Conservation (phyloP, 1,140 invertebrate genomes). For the Halotydeus destructor region DNA sequence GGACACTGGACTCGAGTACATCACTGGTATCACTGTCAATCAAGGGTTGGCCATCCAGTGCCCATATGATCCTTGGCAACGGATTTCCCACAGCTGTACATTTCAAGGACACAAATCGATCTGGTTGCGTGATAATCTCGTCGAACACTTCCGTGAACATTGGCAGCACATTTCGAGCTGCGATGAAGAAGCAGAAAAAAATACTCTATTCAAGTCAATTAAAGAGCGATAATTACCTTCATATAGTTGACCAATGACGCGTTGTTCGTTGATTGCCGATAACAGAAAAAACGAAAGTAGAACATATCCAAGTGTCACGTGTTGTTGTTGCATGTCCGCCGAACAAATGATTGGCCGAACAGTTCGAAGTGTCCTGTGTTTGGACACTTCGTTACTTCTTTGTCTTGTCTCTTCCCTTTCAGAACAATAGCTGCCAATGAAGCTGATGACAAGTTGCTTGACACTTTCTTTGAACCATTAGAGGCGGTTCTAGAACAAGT, state of each 20-base stretch:
- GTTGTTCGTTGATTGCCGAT: background rate
- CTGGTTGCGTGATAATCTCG: too few species aligned
- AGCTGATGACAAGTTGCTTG: too few species aligned
- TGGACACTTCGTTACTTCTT: too few species aligned
- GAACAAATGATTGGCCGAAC: too few species aligned
- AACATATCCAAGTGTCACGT: too few species aligned
- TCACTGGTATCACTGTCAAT: constrained; percentile 18
- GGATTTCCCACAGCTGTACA: constrained; percentile 63
- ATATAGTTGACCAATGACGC: background rate
- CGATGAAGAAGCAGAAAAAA: background rate
- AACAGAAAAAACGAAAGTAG: background rate
- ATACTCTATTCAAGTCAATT: background rate
- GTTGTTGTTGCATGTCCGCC: too few species aligned
- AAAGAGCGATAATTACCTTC: background rate
- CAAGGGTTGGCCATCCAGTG: constrained; percentile 25
- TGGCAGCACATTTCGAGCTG: background rate
- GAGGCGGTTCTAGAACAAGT: too few species aligned
- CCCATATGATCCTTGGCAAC: constrained; percentile 36
- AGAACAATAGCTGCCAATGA: too few species aligned
- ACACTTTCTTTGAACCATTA: too few species aligned
- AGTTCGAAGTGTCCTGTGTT: too few species aligned
- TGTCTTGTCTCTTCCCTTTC: too few species aligned
- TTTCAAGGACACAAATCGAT: constrained; percentile 55
- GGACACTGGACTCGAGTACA: constrained; percentile 5
- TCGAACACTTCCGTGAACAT: background rate